Base-by-base conservation (phyloP, 2,797 vertebrate genomes). In the Micropoecilia bifurca region DNA sequence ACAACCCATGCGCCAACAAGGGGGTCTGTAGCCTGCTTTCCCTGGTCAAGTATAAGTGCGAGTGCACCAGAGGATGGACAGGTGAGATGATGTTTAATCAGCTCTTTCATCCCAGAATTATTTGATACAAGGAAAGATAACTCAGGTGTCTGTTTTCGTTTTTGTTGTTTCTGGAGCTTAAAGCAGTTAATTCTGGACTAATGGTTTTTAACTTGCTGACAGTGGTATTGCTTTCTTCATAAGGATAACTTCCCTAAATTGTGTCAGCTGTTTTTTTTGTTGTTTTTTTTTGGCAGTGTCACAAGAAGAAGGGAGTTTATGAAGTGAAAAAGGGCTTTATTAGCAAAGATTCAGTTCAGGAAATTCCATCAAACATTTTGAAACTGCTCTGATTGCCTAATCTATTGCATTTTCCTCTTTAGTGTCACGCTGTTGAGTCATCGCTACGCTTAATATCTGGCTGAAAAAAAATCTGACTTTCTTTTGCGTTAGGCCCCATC, bases 1-100 rank as follows among this genome's bases (percentile, higher is more conserved):
- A 84, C 80, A 97, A 96, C 83, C 97, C 97, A 71, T 98, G 98
- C 84, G 93, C 89, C 86, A 97, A 99, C 0, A 92, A 90, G 59
- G 98, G 97, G 28, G 92, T 90, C 61, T 99, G 98, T 90, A 93
- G 91, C 0, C 94, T 97, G 69, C 95, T 95, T 0, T 82, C 96
- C 69, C 94, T 95, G 6, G 96, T 97, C 18, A 94, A 95, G 0
- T 97, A 96, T 0, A 94, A 96, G 84, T 99, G 97, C 59, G 90
- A 94, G 86, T 99, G 98, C 80, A 84, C 91, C 68, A 90, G 90
- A 3, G 97, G 97, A 79, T 98, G 97, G 95, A 97, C 97, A 96
- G 98, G 98, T 99, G 85, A 89, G 93, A 61, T 45, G 10, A 20
- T 20, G 3, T 74, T 68, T 9, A 14, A n/a, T 76, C 18, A 0